Conservation (phyloP, 2,797 vertebrate species). For the Clarias platycephalus region DNA sequence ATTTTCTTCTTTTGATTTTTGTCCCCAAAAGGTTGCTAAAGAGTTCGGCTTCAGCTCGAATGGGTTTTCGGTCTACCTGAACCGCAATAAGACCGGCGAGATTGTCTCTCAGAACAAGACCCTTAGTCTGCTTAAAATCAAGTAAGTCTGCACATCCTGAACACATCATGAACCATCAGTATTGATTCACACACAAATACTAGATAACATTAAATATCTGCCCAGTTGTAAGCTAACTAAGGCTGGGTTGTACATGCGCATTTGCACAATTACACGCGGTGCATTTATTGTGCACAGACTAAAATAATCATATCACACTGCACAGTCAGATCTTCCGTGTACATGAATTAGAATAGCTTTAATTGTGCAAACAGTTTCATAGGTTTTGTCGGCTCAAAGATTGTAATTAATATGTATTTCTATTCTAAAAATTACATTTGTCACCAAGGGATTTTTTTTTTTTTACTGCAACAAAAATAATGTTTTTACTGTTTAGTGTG, state of each 20-base stretch:
- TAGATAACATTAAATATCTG: neutral
- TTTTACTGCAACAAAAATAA: too few relatives aligned
- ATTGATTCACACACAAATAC: neutral
- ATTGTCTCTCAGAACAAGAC: conserved; percentile 89
- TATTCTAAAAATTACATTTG: neutral
- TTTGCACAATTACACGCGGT: neutral
- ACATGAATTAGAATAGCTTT: neutral
- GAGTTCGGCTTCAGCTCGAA: conserved; percentile 96
- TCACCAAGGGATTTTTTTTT: neutral
- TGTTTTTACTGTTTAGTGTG: too few relatives aligned
- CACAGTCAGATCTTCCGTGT: neutral
- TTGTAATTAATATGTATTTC: neutral
- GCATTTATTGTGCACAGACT: neutral
- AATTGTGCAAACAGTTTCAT: neutral
- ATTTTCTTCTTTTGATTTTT: conserved; percentile 9
- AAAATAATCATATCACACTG: neutral
- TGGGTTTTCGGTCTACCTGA: conserved; percentile 92
- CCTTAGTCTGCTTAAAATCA: conserved; percentile 92
- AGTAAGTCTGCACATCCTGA: conserved; percentile 75
- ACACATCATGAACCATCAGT: neutral
- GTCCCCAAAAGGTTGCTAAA: conserved; percentile 83
- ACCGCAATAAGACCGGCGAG: conserved; percentile 94
- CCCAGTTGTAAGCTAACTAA: neutral
- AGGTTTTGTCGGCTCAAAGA: accelerated
- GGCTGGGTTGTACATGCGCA: too few relatives aligned